These are phyloP conservation scores for Psylliodes chrysocephalus DNA, from an alignment of 2,888 invertebrate species.

Conservation along the genomic window DNA sequence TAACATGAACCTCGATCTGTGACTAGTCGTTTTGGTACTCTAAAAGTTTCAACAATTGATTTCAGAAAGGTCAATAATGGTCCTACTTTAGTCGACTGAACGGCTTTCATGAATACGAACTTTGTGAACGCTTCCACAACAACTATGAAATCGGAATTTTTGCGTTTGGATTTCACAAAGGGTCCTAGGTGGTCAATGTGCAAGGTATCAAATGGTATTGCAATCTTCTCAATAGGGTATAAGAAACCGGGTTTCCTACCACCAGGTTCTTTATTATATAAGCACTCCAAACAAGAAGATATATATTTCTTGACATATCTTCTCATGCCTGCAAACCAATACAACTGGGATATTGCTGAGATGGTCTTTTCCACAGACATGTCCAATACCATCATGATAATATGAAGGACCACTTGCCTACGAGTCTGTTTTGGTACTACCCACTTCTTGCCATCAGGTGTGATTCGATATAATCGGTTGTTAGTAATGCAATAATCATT, in stretches of 20 bases:
- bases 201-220: slow-evolving; percentile 49
- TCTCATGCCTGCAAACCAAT: slow-evolving; percentile 56
- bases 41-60: slow-evolving; percentile 34
- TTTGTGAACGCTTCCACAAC: no score
- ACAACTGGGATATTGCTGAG: no score
- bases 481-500: slow-evolving; percentile 24
- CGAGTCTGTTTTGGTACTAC: slow-evolving; percentile 27
- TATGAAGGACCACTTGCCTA: slow-evolving; percentile 21
- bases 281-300: slow-evolving; percentile 56
- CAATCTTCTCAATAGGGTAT: slow-evolving; percentile 53
- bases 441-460: slow-evolving; percentile 18
- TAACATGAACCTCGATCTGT: slow-evolving; percentile 41
- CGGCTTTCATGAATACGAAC: no score
- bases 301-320: slow-evolving; percentile 58
- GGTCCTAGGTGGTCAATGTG: slow-evolving; percentile 51
- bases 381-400: slow-evolving; percentile 53
- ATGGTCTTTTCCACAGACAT: slow-evolving; percentile 40
- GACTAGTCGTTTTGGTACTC: slow-evolving; percentile 38
- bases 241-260: slow-evolving; percentile 53
- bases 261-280: slow-evolving; percentile 53
- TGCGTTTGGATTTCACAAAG: slow-evolving; percentile 37
- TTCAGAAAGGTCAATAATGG: no score
- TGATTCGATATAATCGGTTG: slow-evolving; percentile 23
- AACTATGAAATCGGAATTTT: no score
- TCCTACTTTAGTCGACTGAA: no score